Conservation (phyloP, 2,113 vertebrate species). For the Mus musculus region GRCm39 chr7:143626001-143626500, state of each 20-base stretch:
- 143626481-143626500: fast-evolving
- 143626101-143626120: background rate
- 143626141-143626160: background rate
- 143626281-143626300: fast-evolving
- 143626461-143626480: background rate
- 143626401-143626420: background rate
- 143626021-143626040: too few species aligned
- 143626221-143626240: fast-evolving
- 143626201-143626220: background rate
- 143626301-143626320: fast-evolving
- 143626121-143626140: too few species aligned
- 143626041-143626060: background rate
- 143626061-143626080: too few species aligned
- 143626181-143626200: background rate
- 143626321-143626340: background rate
- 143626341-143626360: fast-evolving
- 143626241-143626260: background rate
- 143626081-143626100: background rate
- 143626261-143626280: fast-evolving
- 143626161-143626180: background rate
- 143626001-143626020: background rate
- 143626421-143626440: background rate
- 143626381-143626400: fast-evolving
- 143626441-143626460: fast-evolving
- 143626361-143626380: background rate